phyloP scores from a whole-genome alignment of 2,113 vertebrate species.

The Psittacus erithacus region DNA sequence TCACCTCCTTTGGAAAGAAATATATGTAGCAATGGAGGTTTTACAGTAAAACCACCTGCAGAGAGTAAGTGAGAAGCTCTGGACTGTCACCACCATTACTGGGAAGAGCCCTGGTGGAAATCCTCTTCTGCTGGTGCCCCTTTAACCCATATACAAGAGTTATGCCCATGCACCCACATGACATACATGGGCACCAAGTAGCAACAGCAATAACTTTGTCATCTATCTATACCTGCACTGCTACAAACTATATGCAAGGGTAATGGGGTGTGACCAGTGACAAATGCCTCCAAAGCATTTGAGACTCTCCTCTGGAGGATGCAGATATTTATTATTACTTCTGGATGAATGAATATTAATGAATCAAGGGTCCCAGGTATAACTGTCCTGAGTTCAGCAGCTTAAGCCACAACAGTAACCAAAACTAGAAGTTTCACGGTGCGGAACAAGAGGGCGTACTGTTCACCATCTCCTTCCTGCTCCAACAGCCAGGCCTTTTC shows the following conservation, averaged over 20 bases:
- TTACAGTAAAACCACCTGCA: neutral
- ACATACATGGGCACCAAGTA: neutral
- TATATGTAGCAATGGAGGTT: neutral
- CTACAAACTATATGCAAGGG: neutral
- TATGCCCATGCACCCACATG: neutral
- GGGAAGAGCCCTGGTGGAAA: neutral
- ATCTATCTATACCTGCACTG: neutral
- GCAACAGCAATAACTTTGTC: neutral
- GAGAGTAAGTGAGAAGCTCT: neutral
- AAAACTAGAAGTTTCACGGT: neutral
- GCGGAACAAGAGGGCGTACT: neutral
- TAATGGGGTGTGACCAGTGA: neutral
- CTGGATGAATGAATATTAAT: neutral
- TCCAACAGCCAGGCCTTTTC: neutral
- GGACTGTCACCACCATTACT: neutral
- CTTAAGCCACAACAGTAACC: neutral
- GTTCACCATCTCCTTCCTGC: neutral
- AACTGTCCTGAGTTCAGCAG: neutral
- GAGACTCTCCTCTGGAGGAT: neutral
- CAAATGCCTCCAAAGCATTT: neutral
- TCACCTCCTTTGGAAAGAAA: neutral
- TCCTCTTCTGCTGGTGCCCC: rapidly evolving
- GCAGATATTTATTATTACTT: neutral
- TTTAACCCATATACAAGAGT: neutral
- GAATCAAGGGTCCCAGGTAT: neutral